Conservation (phyloP, 2,797 vertebrate genomes). For the Tokudaia muenninki region DNA sequence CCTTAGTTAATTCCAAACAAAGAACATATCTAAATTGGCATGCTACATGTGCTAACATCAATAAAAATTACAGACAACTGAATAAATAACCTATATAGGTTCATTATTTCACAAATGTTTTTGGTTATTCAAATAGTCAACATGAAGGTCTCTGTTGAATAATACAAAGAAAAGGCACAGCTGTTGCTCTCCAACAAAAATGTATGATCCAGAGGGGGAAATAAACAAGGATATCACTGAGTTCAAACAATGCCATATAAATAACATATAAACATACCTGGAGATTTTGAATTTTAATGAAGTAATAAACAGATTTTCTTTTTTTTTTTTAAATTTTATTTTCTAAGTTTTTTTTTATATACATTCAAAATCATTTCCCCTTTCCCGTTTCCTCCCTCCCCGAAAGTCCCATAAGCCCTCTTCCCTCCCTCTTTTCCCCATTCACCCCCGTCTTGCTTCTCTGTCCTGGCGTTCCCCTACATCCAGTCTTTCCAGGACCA, state of each 20-base stretch:
- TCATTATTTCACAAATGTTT: conserved; percentile 20
- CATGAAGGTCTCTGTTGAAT: neutral
- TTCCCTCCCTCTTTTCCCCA: too few relatives aligned
- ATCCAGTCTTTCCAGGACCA: too few relatives aligned
- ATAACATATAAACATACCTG: neutral
- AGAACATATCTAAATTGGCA: conserved; percentile 35
- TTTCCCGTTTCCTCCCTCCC: too few relatives aligned
- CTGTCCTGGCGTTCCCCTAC: too few relatives aligned
- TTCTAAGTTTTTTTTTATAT: too few relatives aligned
- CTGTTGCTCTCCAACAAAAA: neutral
- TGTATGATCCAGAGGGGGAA: neutral
- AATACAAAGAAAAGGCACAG: neutral
- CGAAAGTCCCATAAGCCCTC: too few relatives aligned
- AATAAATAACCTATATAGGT: neutral
- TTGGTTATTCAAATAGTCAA: neutral
- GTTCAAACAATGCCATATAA: conserved; percentile 28
- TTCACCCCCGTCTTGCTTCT: too few relatives aligned
- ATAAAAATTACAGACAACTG: conserved; percentile 4
- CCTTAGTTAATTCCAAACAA: conserved; percentile 47
- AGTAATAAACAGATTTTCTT: neutral
- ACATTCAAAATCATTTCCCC: too few relatives aligned
- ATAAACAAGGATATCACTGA: neutral
- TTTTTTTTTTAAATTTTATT: too few relatives aligned
- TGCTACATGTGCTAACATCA: neutral
- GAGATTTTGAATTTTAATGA: conserved; percentile 14